phyloP scores from a whole-genome alignment of 1,140 invertebrate genomes.

The Meloidogyne hapla region DNA sequence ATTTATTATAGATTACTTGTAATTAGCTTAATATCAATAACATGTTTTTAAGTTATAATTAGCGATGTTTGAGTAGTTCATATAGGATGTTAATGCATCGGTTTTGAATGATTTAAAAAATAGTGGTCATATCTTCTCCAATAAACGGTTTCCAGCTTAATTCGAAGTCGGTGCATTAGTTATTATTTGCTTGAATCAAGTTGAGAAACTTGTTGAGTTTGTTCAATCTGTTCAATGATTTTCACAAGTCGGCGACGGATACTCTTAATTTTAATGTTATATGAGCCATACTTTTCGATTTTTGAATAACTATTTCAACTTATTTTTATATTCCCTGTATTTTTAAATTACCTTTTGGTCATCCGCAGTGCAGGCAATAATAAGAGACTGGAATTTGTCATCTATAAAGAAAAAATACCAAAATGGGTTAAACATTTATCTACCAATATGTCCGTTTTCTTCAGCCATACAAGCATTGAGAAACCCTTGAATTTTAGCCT shows the following conservation, averaged over 20 bases:
- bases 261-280: not conserved
- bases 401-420: not conserved
- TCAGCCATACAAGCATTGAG: constrained; percentile 17
- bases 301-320: not conserved
- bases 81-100: no score
- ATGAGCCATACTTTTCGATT: no score
- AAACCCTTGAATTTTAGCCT: constrained; percentile 1
- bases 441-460: constrained; percentile 19
- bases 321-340: not conserved
- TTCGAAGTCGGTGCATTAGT: no score
- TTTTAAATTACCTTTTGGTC: constrained; percentile 23
- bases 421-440: not conserved
- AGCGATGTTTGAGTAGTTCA: no score
- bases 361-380: constrained; percentile 22
- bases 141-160: no score
- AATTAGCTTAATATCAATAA: no score
- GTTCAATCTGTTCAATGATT: not conserved
- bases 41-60: no score
- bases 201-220: not conserved
- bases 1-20: no score
- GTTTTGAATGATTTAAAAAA: no score
- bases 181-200: not conserved
- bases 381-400: constrained; percentile 26
- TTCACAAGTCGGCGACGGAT: not conserved
- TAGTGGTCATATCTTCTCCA: no score